A percentile compares a stretch with the other conserved stretches of the same genome.
Conservation (phyloP, 1,140 invertebrate genomes). For the Drosophila oshimai region DNA sequence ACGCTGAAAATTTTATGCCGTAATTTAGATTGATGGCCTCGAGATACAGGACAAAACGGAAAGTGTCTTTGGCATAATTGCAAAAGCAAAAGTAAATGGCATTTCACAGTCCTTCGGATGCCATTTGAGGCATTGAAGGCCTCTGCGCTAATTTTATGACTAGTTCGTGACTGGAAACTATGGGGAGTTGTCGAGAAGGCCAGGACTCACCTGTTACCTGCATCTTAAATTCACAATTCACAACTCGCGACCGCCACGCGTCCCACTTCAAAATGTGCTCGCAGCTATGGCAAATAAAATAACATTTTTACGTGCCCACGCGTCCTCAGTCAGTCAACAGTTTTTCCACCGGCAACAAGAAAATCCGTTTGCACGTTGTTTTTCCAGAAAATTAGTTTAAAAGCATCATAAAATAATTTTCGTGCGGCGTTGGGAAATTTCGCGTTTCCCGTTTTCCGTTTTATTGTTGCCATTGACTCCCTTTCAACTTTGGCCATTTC, state of each 20-base stretch:
- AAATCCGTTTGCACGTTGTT: constrained; percentile 60
- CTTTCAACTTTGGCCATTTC: constrained; percentile 35
- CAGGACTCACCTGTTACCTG: constrained; percentile 38
- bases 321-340: constrained; percentile 57
- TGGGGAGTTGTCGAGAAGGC: background rate
- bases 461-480: constrained; percentile 69
- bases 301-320: constrained; percentile 69
- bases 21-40: constrained; percentile 72
- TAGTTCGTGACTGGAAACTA: constrained; percentile 64
- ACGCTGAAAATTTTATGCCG: constrained; percentile 26
- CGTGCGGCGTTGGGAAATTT: constrained; percentile 52
- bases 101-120: constrained; percentile 3
- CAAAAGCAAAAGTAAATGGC: constrained; percentile 10
- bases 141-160: constrained; percentile 54
- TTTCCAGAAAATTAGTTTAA: constrained; percentile 80
- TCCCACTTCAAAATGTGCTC: constrained; percentile 41
- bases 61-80: constrained; percentile 57
- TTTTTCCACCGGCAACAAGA: constrained; percentile 18
- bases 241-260: constrained; percentile 40
- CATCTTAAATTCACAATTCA: constrained; percentile 34
- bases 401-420: constrained; percentile 81
- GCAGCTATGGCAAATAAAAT: constrained; percentile 53
- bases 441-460: constrained; percentile 44
- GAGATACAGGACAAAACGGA: constrained; percentile 22
- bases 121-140: constrained; percentile 2